Conservation (phyloP, 1,140 invertebrate species). For the Oreohelix idahoensis region DNA sequence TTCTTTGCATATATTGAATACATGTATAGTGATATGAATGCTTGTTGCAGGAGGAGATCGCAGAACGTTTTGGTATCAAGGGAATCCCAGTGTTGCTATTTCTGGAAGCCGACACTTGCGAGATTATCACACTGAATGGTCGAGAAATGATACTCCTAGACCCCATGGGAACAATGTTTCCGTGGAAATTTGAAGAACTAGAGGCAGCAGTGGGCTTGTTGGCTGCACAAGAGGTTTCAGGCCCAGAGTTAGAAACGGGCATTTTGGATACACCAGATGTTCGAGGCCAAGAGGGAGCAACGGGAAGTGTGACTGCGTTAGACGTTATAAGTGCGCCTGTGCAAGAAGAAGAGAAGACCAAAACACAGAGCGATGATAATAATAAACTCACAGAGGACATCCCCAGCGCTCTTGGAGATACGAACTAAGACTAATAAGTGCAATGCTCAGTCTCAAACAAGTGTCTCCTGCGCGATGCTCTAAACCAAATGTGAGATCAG, state of each 20-base stretch:
- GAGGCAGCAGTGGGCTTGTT: neutral
- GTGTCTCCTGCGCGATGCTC: no score
- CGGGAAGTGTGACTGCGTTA: neutral
- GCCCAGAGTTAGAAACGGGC: no score
- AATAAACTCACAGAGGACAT: neutral
- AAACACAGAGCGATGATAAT: no score
- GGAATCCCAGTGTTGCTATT: conserved; percentile 78
- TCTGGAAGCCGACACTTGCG: conserved; percentile 77
- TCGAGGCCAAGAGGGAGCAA: no score
- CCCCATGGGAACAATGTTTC: conserved; percentile 79
- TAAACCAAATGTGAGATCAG: no score
- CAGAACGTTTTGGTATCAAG: conserved; percentile 81
- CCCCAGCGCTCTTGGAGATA: neutral
- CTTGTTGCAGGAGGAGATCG: conserved; percentile 78
- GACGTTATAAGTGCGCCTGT: neutral
- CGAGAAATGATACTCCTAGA: conserved; percentile 80
- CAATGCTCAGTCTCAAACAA: no score
- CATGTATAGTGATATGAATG: neutral
- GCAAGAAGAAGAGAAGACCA: neutral
- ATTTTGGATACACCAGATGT: no score
- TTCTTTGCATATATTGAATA: no score
- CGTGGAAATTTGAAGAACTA: conserved; percentile 74
- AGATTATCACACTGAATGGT: conserved; percentile 78
- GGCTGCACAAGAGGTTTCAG: neutral
- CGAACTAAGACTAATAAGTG: neutral